phyloP scores from a whole-genome alignment of 2,888 invertebrate genomes.

The Acheta domesticus region DNA sequence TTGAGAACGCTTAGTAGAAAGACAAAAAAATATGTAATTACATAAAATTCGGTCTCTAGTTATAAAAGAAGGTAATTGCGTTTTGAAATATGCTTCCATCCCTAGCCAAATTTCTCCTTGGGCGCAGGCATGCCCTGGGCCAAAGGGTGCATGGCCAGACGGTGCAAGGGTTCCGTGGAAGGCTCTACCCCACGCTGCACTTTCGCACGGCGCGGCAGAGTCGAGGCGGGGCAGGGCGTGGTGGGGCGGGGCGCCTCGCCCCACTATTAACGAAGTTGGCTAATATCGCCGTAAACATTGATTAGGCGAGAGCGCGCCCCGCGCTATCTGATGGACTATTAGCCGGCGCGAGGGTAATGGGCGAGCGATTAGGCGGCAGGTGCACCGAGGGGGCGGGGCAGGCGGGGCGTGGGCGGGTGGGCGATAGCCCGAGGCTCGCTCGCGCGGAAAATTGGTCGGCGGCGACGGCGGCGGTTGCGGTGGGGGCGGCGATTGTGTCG shows the following conservation, averaged over 20 bases:
- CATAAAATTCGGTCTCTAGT: no score
- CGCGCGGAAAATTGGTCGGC: neutral
- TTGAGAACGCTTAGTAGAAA: no score
- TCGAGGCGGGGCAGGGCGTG: no score
- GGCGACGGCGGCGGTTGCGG: neutral
- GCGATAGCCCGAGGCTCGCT: neutral
- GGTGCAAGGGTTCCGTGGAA: no score
- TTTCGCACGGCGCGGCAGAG: no score
- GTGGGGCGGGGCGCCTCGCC: neutral
- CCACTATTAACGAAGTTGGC: slow-evolving; percentile 18
- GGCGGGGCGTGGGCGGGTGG: neutral
- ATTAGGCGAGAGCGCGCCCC: neutral
- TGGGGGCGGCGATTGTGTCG: neutral
- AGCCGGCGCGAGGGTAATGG: slow-evolving; percentile 8
- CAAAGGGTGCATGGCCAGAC: no score
- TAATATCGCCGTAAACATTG: slow-evolving; percentile 18
- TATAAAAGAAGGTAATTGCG: no score
- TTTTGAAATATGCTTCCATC: no score
- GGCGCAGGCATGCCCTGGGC: no score
- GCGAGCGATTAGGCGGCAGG: slow-evolving; percentile 1
- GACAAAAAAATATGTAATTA: no score
- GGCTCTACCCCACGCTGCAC: no score
- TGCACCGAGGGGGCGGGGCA: neutral
- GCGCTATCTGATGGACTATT: slow-evolving; percentile 10
- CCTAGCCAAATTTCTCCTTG: no score